phyloP scores from a whole-genome alignment of 2,888 invertebrate species.

The Pristionchus arcanus region DNA sequence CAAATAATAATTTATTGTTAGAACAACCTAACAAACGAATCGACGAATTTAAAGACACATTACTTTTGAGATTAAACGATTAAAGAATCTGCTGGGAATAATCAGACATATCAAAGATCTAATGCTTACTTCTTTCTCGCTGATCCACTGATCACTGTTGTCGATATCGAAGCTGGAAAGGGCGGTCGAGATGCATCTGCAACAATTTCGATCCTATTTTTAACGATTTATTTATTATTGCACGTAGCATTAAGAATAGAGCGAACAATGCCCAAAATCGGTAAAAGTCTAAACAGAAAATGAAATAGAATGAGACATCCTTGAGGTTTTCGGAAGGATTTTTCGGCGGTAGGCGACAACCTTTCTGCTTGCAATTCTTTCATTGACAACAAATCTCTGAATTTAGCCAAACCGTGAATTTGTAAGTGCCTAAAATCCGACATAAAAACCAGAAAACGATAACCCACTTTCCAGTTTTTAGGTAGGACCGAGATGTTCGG shows the following conservation, averaged over 20 bases:
- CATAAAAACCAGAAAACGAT: not conserved
- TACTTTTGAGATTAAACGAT: not conserved
- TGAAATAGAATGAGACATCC: not conserved
- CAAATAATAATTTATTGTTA: too few relatives aligned
- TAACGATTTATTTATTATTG: constrained; percentile 44
- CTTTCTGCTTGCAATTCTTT: too few relatives aligned
- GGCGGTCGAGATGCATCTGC: not conserved
- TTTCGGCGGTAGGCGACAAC: too few relatives aligned
- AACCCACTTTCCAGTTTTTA: constrained; percentile 33
- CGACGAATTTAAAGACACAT: too few relatives aligned
- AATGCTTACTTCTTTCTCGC: not conserved
- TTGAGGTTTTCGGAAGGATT: not conserved
- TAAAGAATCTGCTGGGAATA: too few relatives aligned
- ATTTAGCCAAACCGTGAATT: not conserved
- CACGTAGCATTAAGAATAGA: not conserved
- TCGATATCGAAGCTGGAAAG: not conserved
- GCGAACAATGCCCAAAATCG: not conserved
- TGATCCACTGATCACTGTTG: not conserved
- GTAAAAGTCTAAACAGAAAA: not conserved
- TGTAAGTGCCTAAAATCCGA: not conserved
- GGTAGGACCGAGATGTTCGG: not conserved
- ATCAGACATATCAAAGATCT: not conserved
- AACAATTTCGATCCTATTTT: too few relatives aligned
- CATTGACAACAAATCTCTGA: not conserved
- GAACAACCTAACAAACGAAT: too few relatives aligned